These are phyloP conservation scores for Dermatemys mawii DNA, from an alignment of 2,113 vertebrate species.

Conservation along the genomic window DNA sequence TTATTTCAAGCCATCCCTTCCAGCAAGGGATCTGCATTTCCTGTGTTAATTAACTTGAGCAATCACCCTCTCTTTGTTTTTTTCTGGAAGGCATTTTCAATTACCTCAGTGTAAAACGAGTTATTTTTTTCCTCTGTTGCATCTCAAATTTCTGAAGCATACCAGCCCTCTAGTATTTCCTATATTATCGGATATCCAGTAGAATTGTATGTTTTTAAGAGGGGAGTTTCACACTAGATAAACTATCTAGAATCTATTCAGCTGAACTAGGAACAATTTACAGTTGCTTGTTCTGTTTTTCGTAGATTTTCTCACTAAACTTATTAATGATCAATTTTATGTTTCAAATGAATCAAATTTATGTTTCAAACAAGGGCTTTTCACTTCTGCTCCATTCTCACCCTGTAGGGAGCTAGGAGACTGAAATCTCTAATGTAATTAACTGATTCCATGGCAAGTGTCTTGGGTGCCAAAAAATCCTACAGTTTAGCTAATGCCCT, in stretches of 20 bases:
- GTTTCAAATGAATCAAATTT: not conserved
- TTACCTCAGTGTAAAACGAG: slow-evolving; percentile 57
- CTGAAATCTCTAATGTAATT: slow-evolving; percentile 30
- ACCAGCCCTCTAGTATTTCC: not conserved
- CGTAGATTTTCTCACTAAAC: not conserved
- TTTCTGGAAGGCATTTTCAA: slow-evolving; percentile 48
- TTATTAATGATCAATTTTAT: not conserved
- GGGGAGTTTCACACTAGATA: not conserved
- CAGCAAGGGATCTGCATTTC: slow-evolving; percentile 11
- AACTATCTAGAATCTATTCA: not conserved
- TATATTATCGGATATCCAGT: not conserved
- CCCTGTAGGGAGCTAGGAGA: not conserved
- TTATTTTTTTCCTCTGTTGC: slow-evolving; percentile 28
- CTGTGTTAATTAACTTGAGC: not conserved
- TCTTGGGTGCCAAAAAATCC: not conserved
- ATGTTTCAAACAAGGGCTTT: not conserved
- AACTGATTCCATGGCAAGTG: slow-evolving; percentile 10
- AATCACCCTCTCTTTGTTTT: not conserved
- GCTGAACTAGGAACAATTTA: slow-evolving; percentile 14
- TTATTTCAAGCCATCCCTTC: not conserved
- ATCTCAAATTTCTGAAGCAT: slow-evolving; percentile 47
- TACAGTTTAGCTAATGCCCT: not conserved
- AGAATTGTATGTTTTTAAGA: slow-evolving; percentile 9
- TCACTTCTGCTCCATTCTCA: not conserved
- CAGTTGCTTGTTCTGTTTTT: not conserved